Evolutionary conservation across 2,888 invertebrate genomes (phyloP).

Genomic region (Entomobrya multifasciata): DNA sequence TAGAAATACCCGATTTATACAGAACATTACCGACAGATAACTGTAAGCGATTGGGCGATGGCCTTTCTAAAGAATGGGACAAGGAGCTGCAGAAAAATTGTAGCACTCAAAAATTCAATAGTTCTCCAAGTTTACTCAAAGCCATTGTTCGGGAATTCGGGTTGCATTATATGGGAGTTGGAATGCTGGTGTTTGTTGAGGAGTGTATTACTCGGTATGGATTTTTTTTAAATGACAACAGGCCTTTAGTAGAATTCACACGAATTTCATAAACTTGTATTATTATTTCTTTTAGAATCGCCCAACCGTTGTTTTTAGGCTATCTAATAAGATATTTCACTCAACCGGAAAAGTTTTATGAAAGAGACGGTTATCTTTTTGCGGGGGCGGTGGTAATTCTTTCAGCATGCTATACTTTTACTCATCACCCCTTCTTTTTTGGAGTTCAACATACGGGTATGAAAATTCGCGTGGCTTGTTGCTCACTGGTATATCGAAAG

Average conservation of each 20-base stretch:
- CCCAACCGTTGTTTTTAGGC: constrained; percentile 78
- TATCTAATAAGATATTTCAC: constrained; percentile 77
- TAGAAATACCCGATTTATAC: constrained; percentile 89
- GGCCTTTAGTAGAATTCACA: neutral
- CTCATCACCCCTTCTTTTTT: constrained; percentile 84
- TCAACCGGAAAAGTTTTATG: constrained; percentile 41
- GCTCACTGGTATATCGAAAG: constrained; percentile 93
- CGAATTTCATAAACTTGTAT: constrained; percentile 1
- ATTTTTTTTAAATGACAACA: too few relatives aligned
- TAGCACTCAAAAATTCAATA: constrained; percentile 13
- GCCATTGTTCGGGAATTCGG: constrained; percentile 81
- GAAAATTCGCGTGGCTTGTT: constrained; percentile 90
- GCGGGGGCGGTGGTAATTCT: constrained; percentile 80
- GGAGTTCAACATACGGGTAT: constrained; percentile 87
- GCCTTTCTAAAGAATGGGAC: constrained; percentile 82
- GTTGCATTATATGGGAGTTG: constrained; percentile 80
- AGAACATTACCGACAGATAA: constrained; percentile 86
- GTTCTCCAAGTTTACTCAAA: constrained; percentile 80
- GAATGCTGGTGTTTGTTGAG: constrained; percentile 81
- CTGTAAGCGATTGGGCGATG: constrained; percentile 86
- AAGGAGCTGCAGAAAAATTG: constrained; percentile 69
- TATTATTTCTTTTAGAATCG: constrained; percentile 62
- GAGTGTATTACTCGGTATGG: constrained; percentile 79
- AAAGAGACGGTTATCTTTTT: constrained; percentile 81
- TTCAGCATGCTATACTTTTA: constrained; percentile 80